Evolutionary conservation across 2,888 invertebrate species (phyloP).

Genomic region (Hoplodrina ambigua): DNA sequence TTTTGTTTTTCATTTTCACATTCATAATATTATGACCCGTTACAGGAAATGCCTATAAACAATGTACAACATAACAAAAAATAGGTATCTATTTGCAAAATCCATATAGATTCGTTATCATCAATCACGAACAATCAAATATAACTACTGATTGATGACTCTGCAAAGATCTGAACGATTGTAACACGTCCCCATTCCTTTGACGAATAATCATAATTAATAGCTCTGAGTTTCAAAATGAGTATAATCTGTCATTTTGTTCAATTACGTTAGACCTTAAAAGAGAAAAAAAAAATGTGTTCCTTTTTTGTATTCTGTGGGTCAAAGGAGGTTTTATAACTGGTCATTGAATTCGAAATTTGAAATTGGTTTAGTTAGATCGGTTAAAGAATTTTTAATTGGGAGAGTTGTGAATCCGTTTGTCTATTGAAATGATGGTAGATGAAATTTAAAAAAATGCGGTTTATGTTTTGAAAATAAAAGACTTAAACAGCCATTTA

Average conservation of each 20-base stretch:
- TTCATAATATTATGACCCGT: background rate
- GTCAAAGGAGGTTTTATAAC: constrained; percentile 27
- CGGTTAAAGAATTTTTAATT: constrained; percentile 8
- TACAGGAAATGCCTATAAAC: constrained; percentile 5
- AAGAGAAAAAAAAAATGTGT: constrained; percentile 26
- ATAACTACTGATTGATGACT: constrained; percentile 54
- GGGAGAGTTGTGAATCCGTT: background rate
- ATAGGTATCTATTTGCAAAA: constrained; percentile 5
- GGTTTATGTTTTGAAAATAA: too few species aligned
- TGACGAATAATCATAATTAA: constrained; percentile 57
- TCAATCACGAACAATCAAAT: constrained; percentile 50
- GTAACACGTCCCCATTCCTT: constrained; percentile 40
- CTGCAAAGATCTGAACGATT: constrained; percentile 35
- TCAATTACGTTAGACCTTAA: constrained; percentile 36
- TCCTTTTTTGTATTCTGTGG: background rate
- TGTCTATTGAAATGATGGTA: background rate
- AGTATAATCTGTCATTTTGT: constrained; percentile 54
- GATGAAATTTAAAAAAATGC: too few species aligned
- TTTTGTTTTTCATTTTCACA: background rate
- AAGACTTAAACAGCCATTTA: too few species aligned
- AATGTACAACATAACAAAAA: constrained; percentile 7
- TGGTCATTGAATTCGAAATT: constrained; percentile 22
- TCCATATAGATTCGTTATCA: constrained; percentile 22
- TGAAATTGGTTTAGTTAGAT: constrained; percentile 22
- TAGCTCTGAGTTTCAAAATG: constrained; percentile 41